A percentile compares a stretch with the other conserved stretches of the same genome.
Conservation (phyloP, 2,888 invertebrate genomes). For the Deroplatys truncata region DNA sequence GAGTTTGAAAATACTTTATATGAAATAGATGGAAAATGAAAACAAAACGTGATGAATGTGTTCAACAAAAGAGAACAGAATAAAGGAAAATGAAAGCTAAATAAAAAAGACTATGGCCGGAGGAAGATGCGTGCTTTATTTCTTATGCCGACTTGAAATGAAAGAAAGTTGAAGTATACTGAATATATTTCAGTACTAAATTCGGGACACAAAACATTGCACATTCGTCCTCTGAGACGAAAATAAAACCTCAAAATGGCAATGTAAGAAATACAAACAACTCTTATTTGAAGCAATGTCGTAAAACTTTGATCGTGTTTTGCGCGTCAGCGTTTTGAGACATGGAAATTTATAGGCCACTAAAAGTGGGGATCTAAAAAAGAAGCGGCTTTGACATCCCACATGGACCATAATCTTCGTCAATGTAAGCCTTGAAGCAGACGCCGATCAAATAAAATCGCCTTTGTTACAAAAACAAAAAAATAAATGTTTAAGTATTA, state of each 20-base stretch:
- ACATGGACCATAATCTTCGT: background rate
- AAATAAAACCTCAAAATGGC: background rate
- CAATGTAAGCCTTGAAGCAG: background rate
- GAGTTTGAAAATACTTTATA: too few species aligned
- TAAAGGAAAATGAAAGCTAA: too few species aligned
- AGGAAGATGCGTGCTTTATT: too few species aligned
- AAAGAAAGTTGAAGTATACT: background rate
- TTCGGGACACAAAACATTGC: background rate
- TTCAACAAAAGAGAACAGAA: too few species aligned
- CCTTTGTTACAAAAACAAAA: background rate
- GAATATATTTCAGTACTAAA: background rate
- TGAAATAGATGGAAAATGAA: too few species aligned
- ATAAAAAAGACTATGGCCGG: too few species aligned
- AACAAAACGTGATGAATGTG: too few species aligned
- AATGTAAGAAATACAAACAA: background rate
- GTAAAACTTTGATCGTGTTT: background rate
- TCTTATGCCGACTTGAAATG: background rate
- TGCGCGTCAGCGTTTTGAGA: background rate
- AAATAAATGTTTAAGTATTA: background rate
- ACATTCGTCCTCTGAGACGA: background rate
- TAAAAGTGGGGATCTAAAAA: background rate
- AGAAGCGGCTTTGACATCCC: background rate
- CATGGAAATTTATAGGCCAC: background rate
- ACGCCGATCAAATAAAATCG: background rate
- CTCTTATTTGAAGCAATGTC: background rate